Evolutionary conservation across 2,797 vertebrate species (phyloP), one percentile per base, ranked within the genome.

Genomic region (Cichlasoma orientale): DNA sequence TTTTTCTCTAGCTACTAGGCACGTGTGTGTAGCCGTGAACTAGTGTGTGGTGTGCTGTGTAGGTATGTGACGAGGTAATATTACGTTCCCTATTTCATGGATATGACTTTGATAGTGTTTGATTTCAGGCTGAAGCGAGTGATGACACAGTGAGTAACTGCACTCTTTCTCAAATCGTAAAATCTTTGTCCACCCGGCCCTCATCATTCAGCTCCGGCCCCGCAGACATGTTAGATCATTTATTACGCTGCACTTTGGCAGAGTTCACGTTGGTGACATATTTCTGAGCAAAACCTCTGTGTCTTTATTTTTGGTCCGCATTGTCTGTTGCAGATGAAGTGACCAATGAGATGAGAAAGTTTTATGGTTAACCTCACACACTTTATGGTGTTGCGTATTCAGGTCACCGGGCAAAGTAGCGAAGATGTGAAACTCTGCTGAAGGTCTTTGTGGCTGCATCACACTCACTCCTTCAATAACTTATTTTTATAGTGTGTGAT

Each of bases 1-100:
- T 93, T 94, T 94, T 91, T 83, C 96, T 96, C 93, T 96, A 90
- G 96, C 97, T 95, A 95, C 95, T 96, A 95, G 95, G 96, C 92
- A 95, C 94, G 86, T 95, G 91, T 92, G 87, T 91, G 74, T 96
- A 92, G 92, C 93, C 90, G 94, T 96, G 95, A 94, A 94, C 90
- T 94, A 94, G 94, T 89, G 92, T 93, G 95, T 93, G 93, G 89
- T 90, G 94, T 96, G 92, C 92, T 94, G 95, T 96, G 93, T 90
- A 95, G 95, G 96, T 95, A 94, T 93, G 94, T 97, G 93, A 95
- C 90, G 90, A 94, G 94, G 93, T 96, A 94, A 94, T 89, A 84
- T 95, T 91, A 92, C 84, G 91, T 94, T 95, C 91, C 92, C 92
- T 93, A 85, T 91, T 93, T 92, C 80, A 90, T 93, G 88, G 90